Evolutionary conservation across 1,140 invertebrate genomes (phyloP), one percentile per base, ranked within the genome.

Genomic region (Neodiprion virginianus): DNA sequence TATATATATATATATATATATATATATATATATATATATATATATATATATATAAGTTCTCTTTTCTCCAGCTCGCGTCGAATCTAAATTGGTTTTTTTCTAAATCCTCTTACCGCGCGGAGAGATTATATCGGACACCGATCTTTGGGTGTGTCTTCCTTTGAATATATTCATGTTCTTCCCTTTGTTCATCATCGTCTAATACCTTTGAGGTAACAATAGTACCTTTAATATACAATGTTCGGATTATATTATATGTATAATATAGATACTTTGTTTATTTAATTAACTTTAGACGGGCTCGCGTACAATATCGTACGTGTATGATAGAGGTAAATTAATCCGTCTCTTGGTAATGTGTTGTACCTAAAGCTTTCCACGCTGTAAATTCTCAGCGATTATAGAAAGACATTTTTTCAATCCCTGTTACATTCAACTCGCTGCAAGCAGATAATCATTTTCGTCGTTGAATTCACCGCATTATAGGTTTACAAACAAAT

Each of bases 131-230:
- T 53, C 50, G 50, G 50, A 53, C 50, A 11, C n/a, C 50, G 50
- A 53, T 53, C 50, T 53, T n/a, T 53, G 50, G 50, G 50, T 53
- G 50, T 53, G 50, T 53, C 50, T 53, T 53, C 50, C 50, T 53
- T 53, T 53, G 50, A 53, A 53, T 53, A 53, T 53, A 53, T 53
- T 79, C 76, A 74, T 74, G 72, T 75, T 77, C 75, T 74, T 73
- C 75, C 78, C 78, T 77, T 79, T 79, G 78, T 76, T 77, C 72
- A 48, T 21, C 17, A 21, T 49, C 49, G 53, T 10, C 50, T 53
- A 53, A 53, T 53, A 14, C 50, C 50, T 53, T 53, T n/a, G 50
- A 53, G 50, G 50, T n/a, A 53, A 53, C 50, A 53, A 53, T 53
- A 53, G 10, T n/a, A 53, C 50, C 17, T 21, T 21, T 21, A 21